Conservation (phyloP, 2,888 invertebrate species). For the Meandrusa payeni region DNA sequence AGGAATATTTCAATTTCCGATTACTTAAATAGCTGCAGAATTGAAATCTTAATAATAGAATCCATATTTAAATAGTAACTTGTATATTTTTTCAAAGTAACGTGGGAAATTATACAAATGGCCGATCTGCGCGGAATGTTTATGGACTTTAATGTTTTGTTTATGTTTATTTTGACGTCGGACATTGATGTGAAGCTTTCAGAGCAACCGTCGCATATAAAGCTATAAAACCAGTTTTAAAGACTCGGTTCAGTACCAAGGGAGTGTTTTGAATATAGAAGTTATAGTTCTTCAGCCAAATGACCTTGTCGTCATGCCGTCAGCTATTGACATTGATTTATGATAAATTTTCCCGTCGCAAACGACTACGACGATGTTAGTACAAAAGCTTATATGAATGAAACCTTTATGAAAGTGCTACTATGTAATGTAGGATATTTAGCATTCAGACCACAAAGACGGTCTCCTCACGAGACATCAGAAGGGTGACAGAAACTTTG, state of each 20-base stretch:
- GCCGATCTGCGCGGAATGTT: constrained; percentile 12
- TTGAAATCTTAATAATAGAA: constrained; percentile 2
- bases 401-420: neutral
- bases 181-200: constrained; percentile 13
- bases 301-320: constrained; percentile 44
- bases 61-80: neutral
- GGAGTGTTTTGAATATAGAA: constrained; percentile 18
- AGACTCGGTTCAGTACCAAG: neutral
- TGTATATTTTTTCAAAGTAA: neutral
- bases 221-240: constrained; percentile 14
- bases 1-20: neutral
- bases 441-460: neutral
- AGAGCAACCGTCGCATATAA: constrained; percentile 7
- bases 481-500: constrained; percentile 18
- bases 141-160: constrained; percentile 31
- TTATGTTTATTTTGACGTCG: constrained; percentile 40
- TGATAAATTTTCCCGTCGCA: constrained; percentile 38
- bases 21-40: too few species aligned
- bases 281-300: constrained; percentile 41
- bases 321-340: constrained; percentile 56
- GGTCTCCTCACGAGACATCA: too few species aligned
- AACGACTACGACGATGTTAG: constrained; percentile 3
- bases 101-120: neutral
- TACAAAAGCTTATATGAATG: constrained; percentile 25
- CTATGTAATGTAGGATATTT: constrained; percentile 4